A percentile compares a stretch with the other conserved stretches of the same genome.
Conservation (phyloP, 2,797 vertebrate genomes). For the Danio aesculapii region DNA sequence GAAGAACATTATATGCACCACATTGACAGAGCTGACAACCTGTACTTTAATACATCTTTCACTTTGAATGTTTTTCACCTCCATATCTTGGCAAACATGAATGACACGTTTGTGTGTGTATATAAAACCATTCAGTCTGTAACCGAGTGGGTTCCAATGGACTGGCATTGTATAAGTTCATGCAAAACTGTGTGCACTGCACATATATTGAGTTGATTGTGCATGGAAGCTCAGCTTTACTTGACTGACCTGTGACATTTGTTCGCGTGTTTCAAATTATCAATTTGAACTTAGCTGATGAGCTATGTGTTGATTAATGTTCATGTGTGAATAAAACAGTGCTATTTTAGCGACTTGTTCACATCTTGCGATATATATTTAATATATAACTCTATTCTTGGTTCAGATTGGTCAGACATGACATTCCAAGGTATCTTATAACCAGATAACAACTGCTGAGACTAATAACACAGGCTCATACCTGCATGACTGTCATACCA, state of each 20-base stretch:
- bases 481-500: too few relatives aligned
- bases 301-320: not conserved
- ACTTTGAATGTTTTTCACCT: not conserved
- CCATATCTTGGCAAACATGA: not conserved
- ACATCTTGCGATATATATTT: too few relatives aligned
- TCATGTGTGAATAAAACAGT: not conserved
- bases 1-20: not conserved
- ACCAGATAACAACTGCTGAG: too few relatives aligned
- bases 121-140: not conserved
- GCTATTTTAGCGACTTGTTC: too few relatives aligned
- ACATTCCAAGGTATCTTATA: too few relatives aligned
- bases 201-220: too few relatives aligned
- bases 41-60: conserved; percentile 1
- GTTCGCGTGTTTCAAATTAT: not conserved
- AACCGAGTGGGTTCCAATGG: not conserved
- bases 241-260: not conserved
- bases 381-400: too few relatives aligned
- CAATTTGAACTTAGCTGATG: not conserved
- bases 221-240: not conserved
- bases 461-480: too few relatives aligned
- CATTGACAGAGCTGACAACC: not conserved
- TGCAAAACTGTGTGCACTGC: too few relatives aligned
- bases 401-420: too few relatives aligned
- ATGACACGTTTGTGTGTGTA: not conserved
- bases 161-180: too few relatives aligned